Conservation (phyloP, 2,888 invertebrate species). For the Dicycla oo region DNA sequence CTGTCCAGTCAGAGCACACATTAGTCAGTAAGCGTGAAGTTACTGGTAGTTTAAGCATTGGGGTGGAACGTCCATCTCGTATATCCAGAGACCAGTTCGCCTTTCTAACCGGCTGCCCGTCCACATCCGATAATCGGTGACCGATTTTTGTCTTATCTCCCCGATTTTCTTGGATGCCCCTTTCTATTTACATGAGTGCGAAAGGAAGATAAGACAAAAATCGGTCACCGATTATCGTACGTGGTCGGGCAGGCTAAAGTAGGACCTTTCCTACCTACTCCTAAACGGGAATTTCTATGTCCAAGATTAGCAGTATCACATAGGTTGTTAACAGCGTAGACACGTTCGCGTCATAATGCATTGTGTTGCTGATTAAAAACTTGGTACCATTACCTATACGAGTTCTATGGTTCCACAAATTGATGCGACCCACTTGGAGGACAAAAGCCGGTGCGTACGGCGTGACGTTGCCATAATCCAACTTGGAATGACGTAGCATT, state of each 20-base stretch:
- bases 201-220: too few relatives aligned
- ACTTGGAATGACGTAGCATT: conserved; percentile 63
- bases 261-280: not conserved
- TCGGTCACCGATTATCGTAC: too few relatives aligned
- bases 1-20: too few relatives aligned
- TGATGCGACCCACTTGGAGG: conserved; percentile 56
- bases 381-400: conserved; percentile 33
- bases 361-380: conserved; percentile 15
- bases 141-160: too few relatives aligned
- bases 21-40: too few relatives aligned
- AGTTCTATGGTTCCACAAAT: conserved; percentile 33
- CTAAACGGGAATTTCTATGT: not conserved
- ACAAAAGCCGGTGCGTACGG: conserved; percentile 52
- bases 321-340: not conserved
- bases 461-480: conserved; percentile 53
- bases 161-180: too few relatives aligned
- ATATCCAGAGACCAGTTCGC: not conserved
- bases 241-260: too few relatives aligned
- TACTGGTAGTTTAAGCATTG: not conserved
- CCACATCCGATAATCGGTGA: too few relatives aligned
- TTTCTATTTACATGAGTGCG: too few relatives aligned
- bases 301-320: not conserved
- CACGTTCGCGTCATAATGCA: conserved; percentile 3
- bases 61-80: not conserved
- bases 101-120: too few relatives aligned